Evolutionary conservation across 2,797 vertebrate genomes (phyloP).

Genomic region (Acipenser ruthenus): DNA sequence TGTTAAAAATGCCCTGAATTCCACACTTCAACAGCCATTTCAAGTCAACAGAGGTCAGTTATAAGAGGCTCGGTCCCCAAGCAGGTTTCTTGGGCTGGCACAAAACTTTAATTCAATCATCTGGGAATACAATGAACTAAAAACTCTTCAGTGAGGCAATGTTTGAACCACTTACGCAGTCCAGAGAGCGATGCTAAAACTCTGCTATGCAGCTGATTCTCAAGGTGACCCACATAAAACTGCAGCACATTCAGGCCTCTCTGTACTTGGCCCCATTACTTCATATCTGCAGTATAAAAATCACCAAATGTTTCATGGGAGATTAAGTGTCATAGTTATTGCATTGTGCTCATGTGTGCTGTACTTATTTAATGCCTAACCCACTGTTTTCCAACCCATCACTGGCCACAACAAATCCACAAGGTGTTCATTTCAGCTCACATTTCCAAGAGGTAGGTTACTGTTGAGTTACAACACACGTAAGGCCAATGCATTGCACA

Average conservation of each 20-base stretch:
- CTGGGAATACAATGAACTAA: slow-evolving; percentile 5
- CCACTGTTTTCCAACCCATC: too few species aligned
- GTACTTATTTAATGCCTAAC: too few species aligned
- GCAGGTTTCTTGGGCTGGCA: not conserved
- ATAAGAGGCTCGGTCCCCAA: not conserved
- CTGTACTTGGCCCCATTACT: slow-evolving; percentile 45
- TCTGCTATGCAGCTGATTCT: slow-evolving; percentile 31
- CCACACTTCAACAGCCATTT: not conserved
- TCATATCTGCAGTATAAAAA: slow-evolving; percentile 44
- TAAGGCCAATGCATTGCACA: not conserved
- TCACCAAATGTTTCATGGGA: slow-evolving; percentile 45
- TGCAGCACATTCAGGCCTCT: slow-evolving; percentile 37
- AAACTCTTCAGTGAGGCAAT: not conserved
- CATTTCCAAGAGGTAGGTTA: not conserved
- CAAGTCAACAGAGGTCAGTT: not conserved
- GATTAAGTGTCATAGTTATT: slow-evolving; percentile 12
- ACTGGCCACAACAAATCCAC: not conserved
- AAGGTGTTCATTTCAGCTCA: not conserved
- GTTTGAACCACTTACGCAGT: slow-evolving; percentile 20
- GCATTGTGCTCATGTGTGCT: not conserved
- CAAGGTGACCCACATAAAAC: slow-evolving; percentile 62
- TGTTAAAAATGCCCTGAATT: not conserved
- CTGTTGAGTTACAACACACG: not conserved
- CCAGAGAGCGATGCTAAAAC: slow-evolving; percentile 28
- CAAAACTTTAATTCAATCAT: not conserved